Evolutionary conservation across 2,797 vertebrate genomes (phyloP).

Genomic region (Acanthurus lineatus): DNA sequence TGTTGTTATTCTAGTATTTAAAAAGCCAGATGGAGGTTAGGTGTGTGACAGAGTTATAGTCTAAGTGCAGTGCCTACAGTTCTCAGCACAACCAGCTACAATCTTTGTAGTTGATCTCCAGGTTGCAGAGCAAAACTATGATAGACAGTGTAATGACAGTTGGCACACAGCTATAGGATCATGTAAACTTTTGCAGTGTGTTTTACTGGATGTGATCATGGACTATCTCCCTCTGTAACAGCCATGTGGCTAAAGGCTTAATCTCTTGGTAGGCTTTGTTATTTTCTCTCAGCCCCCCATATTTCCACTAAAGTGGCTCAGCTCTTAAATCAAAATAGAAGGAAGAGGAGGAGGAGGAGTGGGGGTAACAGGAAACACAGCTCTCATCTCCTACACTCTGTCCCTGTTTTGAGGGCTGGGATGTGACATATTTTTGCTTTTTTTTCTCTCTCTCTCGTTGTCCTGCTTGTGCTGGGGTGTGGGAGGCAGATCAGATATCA

Average conservation of each 20-base stretch:
- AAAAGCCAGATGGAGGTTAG: slow-evolving; percentile 10
- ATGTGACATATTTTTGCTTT: slow-evolving; percentile 60
- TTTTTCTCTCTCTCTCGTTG: slow-evolving; percentile 39
- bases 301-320: slow-evolving; percentile 53
- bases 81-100: neutral
- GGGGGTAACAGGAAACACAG: slow-evolving; percentile 59
- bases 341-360: slow-evolving; percentile 25
- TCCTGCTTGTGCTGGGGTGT: slow-evolving; percentile 62
- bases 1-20: neutral
- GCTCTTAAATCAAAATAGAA: slow-evolving; percentile 67
- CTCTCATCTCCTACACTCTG: slow-evolving; percentile 56
- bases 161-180: slow-evolving; percentile 18
- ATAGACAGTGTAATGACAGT: neutral
- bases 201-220: slow-evolving; percentile 55
- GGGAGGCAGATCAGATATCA: slow-evolving; percentile 73
- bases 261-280: slow-evolving; percentile 63
- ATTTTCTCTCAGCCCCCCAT: slow-evolving; percentile 52
- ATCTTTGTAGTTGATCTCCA: slow-evolving; percentile 19
- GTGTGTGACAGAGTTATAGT: neutral
- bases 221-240: slow-evolving; percentile 51
- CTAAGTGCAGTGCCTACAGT: neutral
- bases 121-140: neutral
- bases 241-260: slow-evolving; percentile 59
- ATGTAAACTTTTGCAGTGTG: slow-evolving; percentile 51
- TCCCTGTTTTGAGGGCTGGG: slow-evolving; percentile 43